Base-by-base conservation (phyloP, 2,797 vertebrate genomes). In the Novumbra hubbsi region DNA sequence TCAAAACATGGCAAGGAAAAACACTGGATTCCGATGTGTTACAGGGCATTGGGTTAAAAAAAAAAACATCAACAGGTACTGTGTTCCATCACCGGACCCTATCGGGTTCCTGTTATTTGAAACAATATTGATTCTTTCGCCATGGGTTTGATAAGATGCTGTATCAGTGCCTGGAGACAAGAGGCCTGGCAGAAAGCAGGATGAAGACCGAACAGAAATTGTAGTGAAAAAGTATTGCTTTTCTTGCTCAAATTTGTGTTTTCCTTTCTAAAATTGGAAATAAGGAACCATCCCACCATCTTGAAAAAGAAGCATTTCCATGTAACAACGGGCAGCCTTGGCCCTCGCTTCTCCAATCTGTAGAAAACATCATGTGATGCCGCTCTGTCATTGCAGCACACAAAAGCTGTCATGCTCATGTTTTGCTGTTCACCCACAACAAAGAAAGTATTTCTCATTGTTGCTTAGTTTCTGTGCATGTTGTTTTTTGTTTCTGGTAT, bases 351-450 rank as follows among this genome's bases (percentile, higher is more conserved):
- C 62, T 64, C 48, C 48, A 34, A 34, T 34, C 34, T 12, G 38
- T 52, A 67, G 57, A 68, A 71, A 73, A 15, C 50, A 16, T 81
- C 83, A 72, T 71, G 67, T 85, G 77, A 71, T 52, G n/a, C 19
- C 24, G 45, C 71, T 86, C 27, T 70, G 32, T 60, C 17, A 30
- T 49, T 49, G 34, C 64, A 38, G 65, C n/a, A 41, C 32, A 34
- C 15, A 41, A 0, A 12, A 11, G 41, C 41, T 45, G 41, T 34
- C 11, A 6, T 1, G 34, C 7, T 52, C 55, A 6, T 11, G 32
- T 19, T 72, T 83, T 77, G 77, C 66, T 73, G 50, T 24, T 52
- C 30, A 41, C n/a, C 50, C 57, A 75, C 49, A 65, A 74, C 1
- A 71, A 66, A 24, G 11, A 0, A 68, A 79, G 67, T 73, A 62